Base-by-base conservation (phyloP, 2,113 vertebrate species). In the Cephalopterus ornatus region DNA sequence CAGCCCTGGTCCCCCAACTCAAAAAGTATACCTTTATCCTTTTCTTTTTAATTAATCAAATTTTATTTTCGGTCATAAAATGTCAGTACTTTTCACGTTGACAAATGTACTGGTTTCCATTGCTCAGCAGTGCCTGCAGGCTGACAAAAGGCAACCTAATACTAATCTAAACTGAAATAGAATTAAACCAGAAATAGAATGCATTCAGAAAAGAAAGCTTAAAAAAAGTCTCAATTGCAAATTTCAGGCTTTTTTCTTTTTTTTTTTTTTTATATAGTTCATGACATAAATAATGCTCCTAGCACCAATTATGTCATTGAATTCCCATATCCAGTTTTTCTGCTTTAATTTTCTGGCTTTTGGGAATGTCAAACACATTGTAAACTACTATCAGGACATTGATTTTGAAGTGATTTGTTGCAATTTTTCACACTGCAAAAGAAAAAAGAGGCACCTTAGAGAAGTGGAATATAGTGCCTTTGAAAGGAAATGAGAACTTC, bases 261-360 rank as follows among this genome's bases (percentile, higher is more conserved):
- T 95, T n/a, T 49, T 92, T 62, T 93, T 97, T 95, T 94, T 15
- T 86, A 95, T 96, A 85, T 83, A 88, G 3, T 97, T 97, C 49
- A 83, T 77, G 10, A 11, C 26, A 79, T 50, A 78, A 49, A 39
- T 59, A 77, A 46, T 46, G 24, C 12, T 70, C 7, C 21, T 55
- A 74, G 21, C 10, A 49, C 44, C 24, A 92, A 71, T 76, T 32
- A 30, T 2, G 13, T 22, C 16, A 20, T 61, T 72, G 20, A 63
- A 82, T 73, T 14, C 23, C 22, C 68, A n/a, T 79, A 18, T 89
- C 23, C 13, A 37, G 0, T 61, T 88, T 80, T 88, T 61, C 52
- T 61, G 0, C 71, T 91, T 30, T n/a, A 50, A 22, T 68, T 91
- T 94, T 74, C 39, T 42, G 68, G 14, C 59, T 12, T 87, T 81